Conservation (phyloP, 1,140 invertebrate genomes). For the Thalassaphorura encarpata region DNA sequence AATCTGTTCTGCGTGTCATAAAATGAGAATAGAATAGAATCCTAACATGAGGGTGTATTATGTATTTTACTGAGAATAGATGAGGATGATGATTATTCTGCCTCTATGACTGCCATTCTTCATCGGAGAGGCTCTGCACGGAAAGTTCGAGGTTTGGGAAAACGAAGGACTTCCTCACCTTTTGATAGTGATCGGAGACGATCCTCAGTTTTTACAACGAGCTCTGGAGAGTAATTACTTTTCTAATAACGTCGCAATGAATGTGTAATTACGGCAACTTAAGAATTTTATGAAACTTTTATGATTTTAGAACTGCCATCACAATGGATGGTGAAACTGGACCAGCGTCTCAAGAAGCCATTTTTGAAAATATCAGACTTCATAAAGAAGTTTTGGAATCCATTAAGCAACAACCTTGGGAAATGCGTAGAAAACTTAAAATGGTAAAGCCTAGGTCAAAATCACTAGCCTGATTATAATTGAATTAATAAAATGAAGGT, state of each 20-base stretch:
- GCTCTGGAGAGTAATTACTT: conserved; percentile 72
- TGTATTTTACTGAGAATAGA: too few species aligned
- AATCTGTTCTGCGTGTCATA: too few species aligned
- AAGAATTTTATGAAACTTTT: too few species aligned
- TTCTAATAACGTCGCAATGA: too few species aligned
- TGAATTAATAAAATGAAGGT: conserved; percentile 12
- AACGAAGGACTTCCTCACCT: conserved; percentile 57
- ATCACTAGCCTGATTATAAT: neutral
- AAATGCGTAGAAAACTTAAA: conserved; percentile 72
- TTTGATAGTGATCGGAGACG: conserved; percentile 49
- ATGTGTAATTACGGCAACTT: neutral
- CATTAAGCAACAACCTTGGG: conserved; percentile 80
- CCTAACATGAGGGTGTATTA: too few species aligned
- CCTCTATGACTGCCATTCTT: conserved; percentile 67
- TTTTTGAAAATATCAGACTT: conserved; percentile 79
- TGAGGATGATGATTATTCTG: conserved; percentile 65
- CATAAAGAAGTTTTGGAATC: conserved; percentile 87
- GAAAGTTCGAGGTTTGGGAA: conserved; percentile 44
- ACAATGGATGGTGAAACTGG: conserved; percentile 51
- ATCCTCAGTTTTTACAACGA: conserved; percentile 72
- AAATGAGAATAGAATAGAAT: too few species aligned
- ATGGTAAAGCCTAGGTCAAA: conserved; percentile 46
- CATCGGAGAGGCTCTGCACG: conserved; percentile 52
- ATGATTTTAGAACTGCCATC: conserved; percentile 55
- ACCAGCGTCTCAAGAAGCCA: conserved; percentile 59